Conservation (phyloP, 2,888 invertebrate species). For the Ormyrus pomaceus region DNA sequence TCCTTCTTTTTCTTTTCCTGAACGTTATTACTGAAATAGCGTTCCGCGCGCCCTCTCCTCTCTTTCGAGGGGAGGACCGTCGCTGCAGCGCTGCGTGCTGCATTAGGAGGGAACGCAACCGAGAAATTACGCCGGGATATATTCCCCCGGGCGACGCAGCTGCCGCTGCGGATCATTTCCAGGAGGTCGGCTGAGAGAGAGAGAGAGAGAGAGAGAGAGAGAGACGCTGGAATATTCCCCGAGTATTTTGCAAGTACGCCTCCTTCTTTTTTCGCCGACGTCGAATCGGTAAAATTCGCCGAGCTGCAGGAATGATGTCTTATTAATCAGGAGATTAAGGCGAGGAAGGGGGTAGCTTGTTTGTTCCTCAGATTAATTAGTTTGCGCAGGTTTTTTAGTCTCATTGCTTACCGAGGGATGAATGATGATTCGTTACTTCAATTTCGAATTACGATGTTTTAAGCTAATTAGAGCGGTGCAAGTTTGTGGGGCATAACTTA, state of each 20-base stretch:
- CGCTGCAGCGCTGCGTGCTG: background rate
- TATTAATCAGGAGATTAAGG: conserved; percentile 37
- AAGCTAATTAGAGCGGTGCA: conserved; percentile 25
- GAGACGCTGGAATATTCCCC: background rate
- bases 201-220: background rate
- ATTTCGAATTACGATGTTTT: conserved; percentile 11
- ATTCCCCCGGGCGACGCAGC: conserved; percentile 13
- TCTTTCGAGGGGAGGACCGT: background rate
- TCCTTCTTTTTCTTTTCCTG: background rate
- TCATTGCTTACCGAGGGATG: conserved; percentile 16
- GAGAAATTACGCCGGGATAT: conserved; percentile 39
- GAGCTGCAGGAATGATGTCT: background rate
- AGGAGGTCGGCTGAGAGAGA: background rate
- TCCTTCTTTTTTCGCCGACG: background rate
- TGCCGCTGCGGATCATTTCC: conserved; percentile 22
- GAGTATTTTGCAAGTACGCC: background rate
- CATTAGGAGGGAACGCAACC: conserved; percentile 29
- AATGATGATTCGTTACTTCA: conserved; percentile 34
- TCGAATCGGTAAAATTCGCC: background rate
- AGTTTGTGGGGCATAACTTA: background rate
- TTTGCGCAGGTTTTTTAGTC: conserved; percentile 5
- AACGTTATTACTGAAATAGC: conserved; percentile 3
- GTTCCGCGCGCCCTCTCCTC: background rate
- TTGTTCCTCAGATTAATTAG: conserved; percentile 45
- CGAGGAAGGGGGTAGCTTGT: background rate